phyloP scores from a whole-genome alignment of 2,797 vertebrate genomes.

The Betta splendens region DNA sequence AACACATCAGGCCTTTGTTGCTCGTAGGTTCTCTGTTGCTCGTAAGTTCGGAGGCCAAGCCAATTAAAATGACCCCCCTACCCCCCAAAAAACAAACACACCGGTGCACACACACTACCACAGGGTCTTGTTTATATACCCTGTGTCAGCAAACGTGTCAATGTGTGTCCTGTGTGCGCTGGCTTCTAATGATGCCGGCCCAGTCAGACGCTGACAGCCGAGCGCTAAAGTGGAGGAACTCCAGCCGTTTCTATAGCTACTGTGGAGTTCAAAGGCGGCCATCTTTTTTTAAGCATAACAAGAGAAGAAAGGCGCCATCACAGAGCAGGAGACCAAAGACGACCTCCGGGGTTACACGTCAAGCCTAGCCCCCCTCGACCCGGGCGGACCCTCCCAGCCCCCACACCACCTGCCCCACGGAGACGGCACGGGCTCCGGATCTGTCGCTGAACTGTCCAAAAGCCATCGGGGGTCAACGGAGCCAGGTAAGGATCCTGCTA shows the following conservation, averaged over 20 bases:
- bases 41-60: slow-evolving; percentile 66
- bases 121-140: slow-evolving; percentile 69
- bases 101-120: slow-evolving; percentile 50
- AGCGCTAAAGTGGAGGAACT: slow-evolving; percentile 79
- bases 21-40: slow-evolving; percentile 57
- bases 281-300: slow-evolving; percentile 79
- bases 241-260: slow-evolving; percentile 80
- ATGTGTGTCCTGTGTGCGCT: slow-evolving; percentile 69
- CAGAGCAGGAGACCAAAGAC: slow-evolving; percentile 72
- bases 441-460: slow-evolving; percentile 63
- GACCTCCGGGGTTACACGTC: slow-evolving; percentile 77
- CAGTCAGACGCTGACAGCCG: slow-evolving; percentile 80
- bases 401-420: slow-evolving; percentile 50
- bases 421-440: slow-evolving; percentile 54
- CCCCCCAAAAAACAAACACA: slow-evolving; percentile 70
- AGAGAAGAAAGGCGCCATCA: slow-evolving; percentile 79
- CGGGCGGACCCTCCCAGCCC: slow-evolving; percentile 30
- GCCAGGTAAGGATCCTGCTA: slow-evolving; percentile 73
- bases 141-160: slow-evolving; percentile 76
- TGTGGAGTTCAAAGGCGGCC: slow-evolving; percentile 81
- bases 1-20: slow-evolving; percentile 68
- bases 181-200: slow-evolving; percentile 79
- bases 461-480: slow-evolving; percentile 67
- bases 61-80: slow-evolving; percentile 81
- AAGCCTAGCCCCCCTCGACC: slow-evolving; percentile 63